phyloP scores from a whole-genome alignment of 2,797 vertebrate genomes.

The Onychomys leucogaster region DNA sequence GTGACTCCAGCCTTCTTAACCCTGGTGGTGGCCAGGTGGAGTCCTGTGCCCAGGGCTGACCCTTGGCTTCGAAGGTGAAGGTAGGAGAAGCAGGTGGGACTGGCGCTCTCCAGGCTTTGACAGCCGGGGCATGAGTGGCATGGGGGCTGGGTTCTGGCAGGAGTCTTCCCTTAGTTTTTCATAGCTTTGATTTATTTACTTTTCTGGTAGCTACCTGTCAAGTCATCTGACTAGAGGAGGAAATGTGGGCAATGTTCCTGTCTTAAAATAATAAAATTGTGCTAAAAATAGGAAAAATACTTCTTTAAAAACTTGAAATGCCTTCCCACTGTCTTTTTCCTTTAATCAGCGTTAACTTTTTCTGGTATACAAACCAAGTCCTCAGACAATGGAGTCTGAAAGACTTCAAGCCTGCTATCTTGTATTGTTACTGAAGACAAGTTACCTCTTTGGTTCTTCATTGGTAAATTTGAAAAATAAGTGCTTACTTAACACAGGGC shows the following conservation, averaged over 20 bases:
- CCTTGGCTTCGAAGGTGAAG: neutral
- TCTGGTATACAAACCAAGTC: neutral
- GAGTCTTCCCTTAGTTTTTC: neutral
- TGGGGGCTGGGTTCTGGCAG: neutral
- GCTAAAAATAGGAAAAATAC: neutral
- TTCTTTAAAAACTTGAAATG: neutral
- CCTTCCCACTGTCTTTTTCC: neutral
- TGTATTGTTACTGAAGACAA: neutral
- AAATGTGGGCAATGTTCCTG: neutral
- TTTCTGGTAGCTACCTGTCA: constrained; percentile 18
- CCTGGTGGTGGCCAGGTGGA: neutral
- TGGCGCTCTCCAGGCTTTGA: too few relatives aligned
- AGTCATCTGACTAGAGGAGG: constrained; percentile 7
- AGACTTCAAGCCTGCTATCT: neutral
- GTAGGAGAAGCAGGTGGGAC: neutral
- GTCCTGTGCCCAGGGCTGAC: neutral
- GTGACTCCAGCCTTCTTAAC: neutral
- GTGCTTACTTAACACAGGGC: neutral
- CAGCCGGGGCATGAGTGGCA: neutral
- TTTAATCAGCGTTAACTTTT: constrained; percentile 9
- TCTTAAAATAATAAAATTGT: constrained; percentile 48
- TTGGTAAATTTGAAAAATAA: neutral
- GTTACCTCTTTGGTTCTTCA: constrained; percentile 27
- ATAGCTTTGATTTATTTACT: constrained; percentile 24
- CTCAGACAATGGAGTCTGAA: neutral